Percentiles rank a stretch among this genome's conserved stretches.
phyloP scores from a whole-genome alignment of 2,797 vertebrate genomes.

The Dromococcyx pavoninus region DNA sequence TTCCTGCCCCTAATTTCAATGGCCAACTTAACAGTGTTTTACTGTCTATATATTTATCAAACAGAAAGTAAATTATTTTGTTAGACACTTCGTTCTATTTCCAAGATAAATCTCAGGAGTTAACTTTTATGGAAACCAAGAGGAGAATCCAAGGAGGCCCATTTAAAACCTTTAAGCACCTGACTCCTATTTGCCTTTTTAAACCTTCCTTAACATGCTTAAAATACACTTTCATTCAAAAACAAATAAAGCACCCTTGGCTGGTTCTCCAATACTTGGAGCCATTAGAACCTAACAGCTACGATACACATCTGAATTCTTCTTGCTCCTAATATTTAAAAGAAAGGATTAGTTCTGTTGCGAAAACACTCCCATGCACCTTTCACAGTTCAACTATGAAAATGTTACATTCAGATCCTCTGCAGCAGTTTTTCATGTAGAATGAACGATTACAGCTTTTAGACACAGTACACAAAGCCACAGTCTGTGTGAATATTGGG shows the following conservation, averaged over 20 bases:
- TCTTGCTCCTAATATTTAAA: conserved; percentile 8
- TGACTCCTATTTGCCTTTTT: conserved; percentile 62
- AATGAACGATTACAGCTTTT: neutral
- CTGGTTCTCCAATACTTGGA: conserved; percentile 32
- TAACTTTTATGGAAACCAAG: conserved; percentile 71
- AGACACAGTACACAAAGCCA: neutral
- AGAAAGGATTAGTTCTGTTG: neutral
- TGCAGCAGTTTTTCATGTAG: neutral
- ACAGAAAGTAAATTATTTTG: conserved; percentile 70
- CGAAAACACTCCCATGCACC: neutral
- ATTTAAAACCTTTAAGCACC: conserved; percentile 57
- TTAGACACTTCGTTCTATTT: conserved; percentile 62
- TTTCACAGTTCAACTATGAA: neutral
- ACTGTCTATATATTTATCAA: conserved; percentile 75
- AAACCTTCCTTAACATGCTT: conserved; percentile 68
- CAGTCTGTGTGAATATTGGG: neutral
- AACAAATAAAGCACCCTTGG: conserved; percentile 53
- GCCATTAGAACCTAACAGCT: conserved; percentile 64
- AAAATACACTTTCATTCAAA: conserved; percentile 66
- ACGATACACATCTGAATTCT: conserved; percentile 29
- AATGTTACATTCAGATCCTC: neutral
- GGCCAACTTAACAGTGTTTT: conserved; percentile 71
- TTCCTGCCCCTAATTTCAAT: conserved; percentile 76
- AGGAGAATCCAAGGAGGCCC: conserved; percentile 55
- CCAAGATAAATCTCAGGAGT: conserved; percentile 71